These are phyloP conservation scores for Sesia bembeciformis DNA, from an alignment of 2,888 invertebrate genomes.

Conservation along the genomic window DNA sequence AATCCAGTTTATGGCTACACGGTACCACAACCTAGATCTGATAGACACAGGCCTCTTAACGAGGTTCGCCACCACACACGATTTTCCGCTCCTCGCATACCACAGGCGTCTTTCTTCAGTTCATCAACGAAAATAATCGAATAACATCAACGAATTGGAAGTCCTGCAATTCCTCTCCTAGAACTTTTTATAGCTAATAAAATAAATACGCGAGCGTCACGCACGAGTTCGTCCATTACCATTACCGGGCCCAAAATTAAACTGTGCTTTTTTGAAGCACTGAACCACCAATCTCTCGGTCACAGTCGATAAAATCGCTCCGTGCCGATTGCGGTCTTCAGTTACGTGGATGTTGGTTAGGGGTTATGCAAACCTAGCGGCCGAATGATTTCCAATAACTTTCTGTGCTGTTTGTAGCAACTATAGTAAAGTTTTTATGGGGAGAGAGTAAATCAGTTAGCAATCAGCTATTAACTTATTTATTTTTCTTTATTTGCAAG, in stretches of 20 bases:
- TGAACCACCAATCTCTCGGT: constrained; percentile 52
- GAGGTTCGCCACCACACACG: no score
- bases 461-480: no score
- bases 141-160: neutral
- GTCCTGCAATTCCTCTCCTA: neutral
- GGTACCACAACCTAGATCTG: no score
- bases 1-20: no score
- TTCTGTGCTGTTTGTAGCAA: no score
- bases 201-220: constrained; percentile 59
- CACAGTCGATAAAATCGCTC: constrained; percentile 66
- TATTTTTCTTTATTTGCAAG: no score
- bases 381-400: neutral
- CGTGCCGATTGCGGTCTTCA: constrained; percentile 57
- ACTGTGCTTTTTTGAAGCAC: constrained; percentile 58
- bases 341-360: constrained; percentile 16
- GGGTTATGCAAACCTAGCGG: constrained; percentile 7
- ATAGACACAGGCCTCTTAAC: no score
- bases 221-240: constrained; percentile 49
- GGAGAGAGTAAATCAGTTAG: no score
- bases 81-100: no score
- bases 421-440: no score
- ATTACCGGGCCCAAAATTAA: constrained; percentile 57
- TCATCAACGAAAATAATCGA: no score
- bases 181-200: constrained; percentile 63
- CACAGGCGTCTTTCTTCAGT: no score